Conservation (phyloP, 2,797 vertebrate species). For the Semotilus atromaculatus region DNA sequence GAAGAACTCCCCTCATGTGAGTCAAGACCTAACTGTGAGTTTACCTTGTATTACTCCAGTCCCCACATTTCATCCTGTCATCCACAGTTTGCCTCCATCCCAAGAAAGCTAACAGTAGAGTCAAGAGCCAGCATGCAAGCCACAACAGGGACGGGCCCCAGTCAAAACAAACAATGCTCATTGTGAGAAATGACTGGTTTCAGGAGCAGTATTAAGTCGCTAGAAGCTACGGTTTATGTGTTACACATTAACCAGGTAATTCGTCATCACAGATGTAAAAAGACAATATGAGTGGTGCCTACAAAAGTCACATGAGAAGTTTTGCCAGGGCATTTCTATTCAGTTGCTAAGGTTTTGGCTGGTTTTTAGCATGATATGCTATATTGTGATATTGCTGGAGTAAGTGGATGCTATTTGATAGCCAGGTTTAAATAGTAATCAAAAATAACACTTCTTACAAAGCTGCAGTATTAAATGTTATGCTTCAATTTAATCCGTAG, state of each 20-base stretch:
- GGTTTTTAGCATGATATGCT: neutral
- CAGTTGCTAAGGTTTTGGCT: neutral
- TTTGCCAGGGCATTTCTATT: neutral
- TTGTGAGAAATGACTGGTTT: constrained; percentile 37
- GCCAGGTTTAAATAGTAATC: neutral
- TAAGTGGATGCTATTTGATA: neutral
- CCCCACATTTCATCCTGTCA: constrained; percentile 15
- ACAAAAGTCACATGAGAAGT: neutral
- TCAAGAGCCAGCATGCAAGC: constrained; percentile 21
- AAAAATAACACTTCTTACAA: neutral
- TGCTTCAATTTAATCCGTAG: no score
- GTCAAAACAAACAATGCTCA: constrained; percentile 47
- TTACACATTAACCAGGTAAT: constrained; percentile 1
- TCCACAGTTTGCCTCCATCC: neutral
- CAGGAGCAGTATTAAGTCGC: neutral
- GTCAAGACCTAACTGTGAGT: neutral
- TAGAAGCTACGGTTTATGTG: neutral
- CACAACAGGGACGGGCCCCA: constrained; percentile 43
- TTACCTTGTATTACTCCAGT: constrained; percentile 3
- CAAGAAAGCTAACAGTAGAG: constrained; percentile 10
- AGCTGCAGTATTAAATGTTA: neutral
- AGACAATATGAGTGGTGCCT: neutral
- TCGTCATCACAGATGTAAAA: neutral
- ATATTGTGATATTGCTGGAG: neutral
- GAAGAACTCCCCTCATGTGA: neutral